These are phyloP conservation scores for Ashinkailepas kermadecensis DNA, from an alignment of 2,888 invertebrate species.

Conservation along the genomic window DNA sequence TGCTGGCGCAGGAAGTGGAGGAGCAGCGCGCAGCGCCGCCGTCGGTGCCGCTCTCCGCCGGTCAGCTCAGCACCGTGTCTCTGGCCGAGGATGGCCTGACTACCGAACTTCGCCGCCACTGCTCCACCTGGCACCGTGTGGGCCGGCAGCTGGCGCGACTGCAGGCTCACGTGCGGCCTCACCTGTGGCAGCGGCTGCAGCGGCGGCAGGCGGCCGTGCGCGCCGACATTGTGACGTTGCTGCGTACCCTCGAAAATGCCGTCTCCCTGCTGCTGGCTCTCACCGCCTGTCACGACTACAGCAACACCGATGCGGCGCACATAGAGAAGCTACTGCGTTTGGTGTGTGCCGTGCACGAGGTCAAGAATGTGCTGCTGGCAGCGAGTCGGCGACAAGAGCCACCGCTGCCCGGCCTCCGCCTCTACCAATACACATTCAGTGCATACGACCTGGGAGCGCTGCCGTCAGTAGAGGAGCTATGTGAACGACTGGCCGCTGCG, in stretches of 20 bases:
- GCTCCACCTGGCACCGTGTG: background rate
- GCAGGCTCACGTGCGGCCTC: background rate
- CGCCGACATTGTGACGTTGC: background rate
- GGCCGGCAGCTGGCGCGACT: background rate
- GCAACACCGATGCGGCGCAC: background rate
- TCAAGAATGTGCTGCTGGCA: background rate
- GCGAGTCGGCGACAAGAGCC: background rate
- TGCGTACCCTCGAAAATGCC: background rate
- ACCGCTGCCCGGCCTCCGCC: background rate
- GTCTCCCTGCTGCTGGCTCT: background rate
- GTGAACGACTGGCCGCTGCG: background rate
- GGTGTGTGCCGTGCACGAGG: background rate
- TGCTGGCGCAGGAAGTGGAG: background rate
- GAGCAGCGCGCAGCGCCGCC: background rate
- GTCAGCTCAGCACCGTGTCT: background rate
- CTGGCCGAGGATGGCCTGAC: slow-evolving; percentile 12
- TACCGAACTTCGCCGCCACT: background rate
- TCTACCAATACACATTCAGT: background rate
- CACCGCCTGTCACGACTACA: background rate
- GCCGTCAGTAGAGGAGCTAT: background rate
- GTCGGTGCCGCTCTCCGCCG: background rate
- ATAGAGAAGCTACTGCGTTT: background rate
- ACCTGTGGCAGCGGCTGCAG: background rate
- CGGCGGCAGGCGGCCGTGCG: background rate
- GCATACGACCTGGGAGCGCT: background rate